phyloP scores from a whole-genome alignment of 1,140 invertebrate genomes.

The Drosophila sp. region DNA sequence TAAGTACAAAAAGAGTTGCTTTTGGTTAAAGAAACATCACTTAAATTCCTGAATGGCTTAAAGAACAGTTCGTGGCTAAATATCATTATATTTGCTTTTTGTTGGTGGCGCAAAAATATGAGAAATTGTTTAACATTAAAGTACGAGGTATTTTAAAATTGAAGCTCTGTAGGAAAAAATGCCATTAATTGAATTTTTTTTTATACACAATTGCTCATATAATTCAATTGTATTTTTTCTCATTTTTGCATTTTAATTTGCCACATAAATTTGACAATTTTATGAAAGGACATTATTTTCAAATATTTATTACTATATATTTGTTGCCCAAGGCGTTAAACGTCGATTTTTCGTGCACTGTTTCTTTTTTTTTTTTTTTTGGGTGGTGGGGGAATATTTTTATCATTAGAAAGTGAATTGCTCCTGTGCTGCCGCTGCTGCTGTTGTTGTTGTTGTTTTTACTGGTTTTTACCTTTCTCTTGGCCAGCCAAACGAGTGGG shows the following conservation, averaged over 20 bases:
- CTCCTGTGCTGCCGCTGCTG: slow-evolving; percentile 10
- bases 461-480: slow-evolving; percentile 49
- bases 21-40: too few species aligned
- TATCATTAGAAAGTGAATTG: slow-evolving; percentile 61
- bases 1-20: too few species aligned
- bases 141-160: neutral
- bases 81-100: too few species aligned
- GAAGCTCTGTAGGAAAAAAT: neutral
- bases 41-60: too few species aligned
- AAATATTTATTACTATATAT: neutral
- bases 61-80: too few species aligned
- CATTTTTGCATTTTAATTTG: slow-evolving; percentile 35
- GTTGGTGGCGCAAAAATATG: too few species aligned
- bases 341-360: slow-evolving; percentile 16
- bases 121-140: neutral
- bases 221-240: slow-evolving; percentile 29
- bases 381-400: slow-evolving; percentile 6
- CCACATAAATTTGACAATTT: slow-evolving; percentile 41
- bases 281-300: slow-evolving; percentile 41
- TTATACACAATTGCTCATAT: slow-evolving; percentile 33
- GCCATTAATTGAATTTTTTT: slow-evolving; percentile 31
- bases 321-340: slow-evolving; percentile 33
- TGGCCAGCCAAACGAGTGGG: slow-evolving; percentile 35
- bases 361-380: slow-evolving; percentile 10
- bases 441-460: slow-evolving; percentile 7